phyloP scores from a whole-genome alignment of 2,888 invertebrate species.

The Heliconius hortense region DNA sequence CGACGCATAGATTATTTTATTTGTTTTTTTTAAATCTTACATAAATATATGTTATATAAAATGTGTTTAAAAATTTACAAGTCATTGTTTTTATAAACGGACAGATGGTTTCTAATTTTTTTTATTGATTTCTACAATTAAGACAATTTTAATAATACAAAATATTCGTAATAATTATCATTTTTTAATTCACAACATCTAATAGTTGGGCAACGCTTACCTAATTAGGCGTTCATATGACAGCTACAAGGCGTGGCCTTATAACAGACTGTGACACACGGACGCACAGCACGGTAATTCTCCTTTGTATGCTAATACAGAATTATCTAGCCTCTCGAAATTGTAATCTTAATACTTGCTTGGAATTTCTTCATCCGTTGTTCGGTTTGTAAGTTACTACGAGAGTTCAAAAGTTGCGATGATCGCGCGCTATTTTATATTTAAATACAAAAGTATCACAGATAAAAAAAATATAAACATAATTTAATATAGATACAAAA shows the following conservation, averaged over 20 bases:
- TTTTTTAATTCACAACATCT: slow-evolving; percentile 35
- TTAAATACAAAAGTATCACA: not conserved
- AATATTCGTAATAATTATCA: slow-evolving; percentile 19
- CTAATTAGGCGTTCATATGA: slow-evolving; percentile 79
- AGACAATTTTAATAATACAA: not conserved
- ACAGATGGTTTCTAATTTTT: not conserved
- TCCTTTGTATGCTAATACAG: slow-evolving; percentile 81
- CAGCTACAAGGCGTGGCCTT: slow-evolving; percentile 78
- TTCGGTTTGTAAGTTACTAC: slow-evolving; percentile 53
- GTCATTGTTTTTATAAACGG: not conserved
- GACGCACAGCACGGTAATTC: slow-evolving; percentile 76
- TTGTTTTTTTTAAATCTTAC: not conserved
- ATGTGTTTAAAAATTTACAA: not conserved
- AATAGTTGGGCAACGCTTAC: slow-evolving; percentile 63
- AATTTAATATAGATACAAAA: not conserved
- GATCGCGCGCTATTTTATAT: slow-evolving; percentile 14
- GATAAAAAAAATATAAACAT: not conserved
- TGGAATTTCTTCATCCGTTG: slow-evolving; percentile 80
- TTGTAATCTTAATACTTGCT: slow-evolving; percentile 79
- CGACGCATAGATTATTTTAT: slow-evolving; percentile 54
- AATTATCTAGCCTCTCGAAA: slow-evolving; percentile 81
- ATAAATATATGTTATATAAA: not conserved
- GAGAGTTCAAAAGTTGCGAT: slow-evolving; percentile 26
- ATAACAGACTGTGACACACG: slow-evolving; percentile 72
- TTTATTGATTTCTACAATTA: not conserved